Evolutionary conservation across 2,113 vertebrate species (phyloP), one percentile per base, ranked within the genome.

Genomic region (Muscicapa adusta): DNA sequence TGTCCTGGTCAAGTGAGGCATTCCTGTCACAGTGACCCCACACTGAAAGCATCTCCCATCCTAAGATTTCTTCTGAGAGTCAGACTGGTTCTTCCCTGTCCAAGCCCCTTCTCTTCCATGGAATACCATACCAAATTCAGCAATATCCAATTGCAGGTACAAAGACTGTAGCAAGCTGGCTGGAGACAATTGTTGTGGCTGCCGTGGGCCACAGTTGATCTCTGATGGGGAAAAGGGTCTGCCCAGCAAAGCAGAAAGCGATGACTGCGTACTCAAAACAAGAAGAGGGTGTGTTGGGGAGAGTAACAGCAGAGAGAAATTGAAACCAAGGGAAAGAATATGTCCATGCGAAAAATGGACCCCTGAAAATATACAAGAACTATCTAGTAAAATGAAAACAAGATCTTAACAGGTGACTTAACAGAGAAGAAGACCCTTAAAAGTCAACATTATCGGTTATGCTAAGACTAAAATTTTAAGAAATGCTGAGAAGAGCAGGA

Each of bases 1-100:
- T 8, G 33, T 36, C 0, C 0, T n/a, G 28, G 2, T 24, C 42
- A 13, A 25, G 8, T 66, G 57, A 50, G 31, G 36, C 5, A 5
- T 56, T 81, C 15, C 56, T 45, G 18, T 9, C 43, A 34, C 40
- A 22, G 8, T 43, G 25, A 51, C 22, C 19, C 17, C 6, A 43
- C 56, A 31, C 9, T 14, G 25, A 80, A 77, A 63, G 17, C 11
- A 66, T 71, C 33, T 86, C 12, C 9, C 19, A 20, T 36, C 36
- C 24, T 2, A 2, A 73, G 14, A 10, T 2, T 0, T 15, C 26
- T 73, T 33, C 56, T 43, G 25, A 23, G 36, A 47, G 6, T 43
- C 47, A 48, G 47, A 31, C 6, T 4, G 3, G 12, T 43, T 63
- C 63, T 71, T 60, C 22, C 26, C 31, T 66, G 0, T 66, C 88